Percentiles rank a stretch among this genome's conserved stretches.
phyloP scores from a whole-genome alignment of 2,113 vertebrate species.

The Corydoras sp. region DNA sequence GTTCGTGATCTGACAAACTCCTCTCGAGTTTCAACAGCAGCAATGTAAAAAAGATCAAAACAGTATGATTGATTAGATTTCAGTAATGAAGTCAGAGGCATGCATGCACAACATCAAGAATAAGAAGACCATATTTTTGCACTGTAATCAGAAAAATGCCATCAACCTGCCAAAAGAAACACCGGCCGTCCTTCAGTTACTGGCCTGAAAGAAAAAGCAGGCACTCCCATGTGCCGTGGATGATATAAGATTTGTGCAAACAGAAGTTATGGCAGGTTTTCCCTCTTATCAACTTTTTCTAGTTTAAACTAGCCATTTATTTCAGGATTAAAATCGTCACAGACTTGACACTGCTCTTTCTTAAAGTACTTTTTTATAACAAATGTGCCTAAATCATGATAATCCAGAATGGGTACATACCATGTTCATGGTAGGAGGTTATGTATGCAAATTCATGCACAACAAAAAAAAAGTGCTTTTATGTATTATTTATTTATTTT shows the following conservation, averaged over 20 bases:
- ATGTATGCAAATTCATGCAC: too few relatives aligned
- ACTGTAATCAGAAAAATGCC: background rate
- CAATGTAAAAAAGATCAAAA: conserved; percentile 12
- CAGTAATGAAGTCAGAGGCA: background rate
- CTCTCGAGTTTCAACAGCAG: background rate
- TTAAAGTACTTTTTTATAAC: too few relatives aligned
- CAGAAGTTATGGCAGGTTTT: conserved; percentile 19
- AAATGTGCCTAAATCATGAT: too few relatives aligned
- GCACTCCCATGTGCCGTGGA: conserved; percentile 2
- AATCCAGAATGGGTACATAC: too few relatives aligned
- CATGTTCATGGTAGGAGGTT: too few relatives aligned
- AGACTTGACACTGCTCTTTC: background rate
- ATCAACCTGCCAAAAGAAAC: conserved; percentile 22
- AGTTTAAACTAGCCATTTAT: background rate
- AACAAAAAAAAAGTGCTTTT: too few relatives aligned
- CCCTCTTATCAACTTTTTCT: conserved; percentile 11
- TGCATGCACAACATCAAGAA: conserved; percentile 5
- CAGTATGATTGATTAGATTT: background rate
- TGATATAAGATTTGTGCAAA: conserved; percentile 14
- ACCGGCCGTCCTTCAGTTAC: background rate
- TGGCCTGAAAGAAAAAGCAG: conserved; percentile 2
- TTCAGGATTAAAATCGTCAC: conserved; percentile 15
- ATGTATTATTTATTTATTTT: too few relatives aligned
- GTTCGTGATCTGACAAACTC: background rate
- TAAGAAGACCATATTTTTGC: conserved; percentile 1